Evolutionary conservation across 2,888 invertebrate genomes (phyloP).

Genomic region (Ochlodes sylvanus): DNA sequence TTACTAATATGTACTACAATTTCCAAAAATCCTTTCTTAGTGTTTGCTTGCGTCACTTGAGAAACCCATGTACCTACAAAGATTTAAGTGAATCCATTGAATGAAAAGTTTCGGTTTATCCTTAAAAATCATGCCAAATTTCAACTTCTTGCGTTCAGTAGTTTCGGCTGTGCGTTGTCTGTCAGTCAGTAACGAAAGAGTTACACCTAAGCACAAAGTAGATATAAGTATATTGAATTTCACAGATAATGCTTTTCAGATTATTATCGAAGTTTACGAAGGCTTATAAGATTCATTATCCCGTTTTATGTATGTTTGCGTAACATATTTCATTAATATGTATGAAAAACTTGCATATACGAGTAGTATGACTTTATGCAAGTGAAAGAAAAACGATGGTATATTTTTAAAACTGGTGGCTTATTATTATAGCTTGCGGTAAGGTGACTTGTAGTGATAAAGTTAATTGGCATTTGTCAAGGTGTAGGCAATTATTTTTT

Average conservation of each 20-base stretch:
- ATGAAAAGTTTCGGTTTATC: too few species aligned
- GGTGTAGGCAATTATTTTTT: conserved; percentile 29
- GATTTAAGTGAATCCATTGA: too few species aligned
- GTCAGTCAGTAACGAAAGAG: too few species aligned
- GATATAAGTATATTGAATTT: conserved; percentile 16
- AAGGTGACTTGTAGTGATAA: conserved; percentile 41
- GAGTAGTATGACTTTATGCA: conserved; percentile 23
- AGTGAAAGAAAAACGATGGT: conserved; percentile 35
- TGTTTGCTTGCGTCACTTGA: too few species aligned
- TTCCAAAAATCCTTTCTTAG: too few species aligned
- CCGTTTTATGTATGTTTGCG: conserved; percentile 22
- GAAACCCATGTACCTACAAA: too few species aligned
- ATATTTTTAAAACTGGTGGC: conserved; percentile 24
- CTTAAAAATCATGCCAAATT: too few species aligned
- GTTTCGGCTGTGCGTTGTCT: too few species aligned
- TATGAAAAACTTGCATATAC: conserved; percentile 28
- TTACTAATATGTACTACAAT: too few species aligned
- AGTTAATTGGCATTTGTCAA: conserved; percentile 49
- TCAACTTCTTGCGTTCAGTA: too few species aligned
- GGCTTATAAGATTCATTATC: conserved; percentile 31
- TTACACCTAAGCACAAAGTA: too few species aligned
- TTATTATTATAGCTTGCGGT: conserved; percentile 24
- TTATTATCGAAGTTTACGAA: conserved; percentile 26
- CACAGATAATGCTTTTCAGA: conserved; percentile 24
- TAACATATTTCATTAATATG: conserved; percentile 25